Evolutionary conservation across 2,888 invertebrate species (phyloP), one percentile per base, ranked within the genome.

Genomic region (Onthophagus sagittarius): DNA sequence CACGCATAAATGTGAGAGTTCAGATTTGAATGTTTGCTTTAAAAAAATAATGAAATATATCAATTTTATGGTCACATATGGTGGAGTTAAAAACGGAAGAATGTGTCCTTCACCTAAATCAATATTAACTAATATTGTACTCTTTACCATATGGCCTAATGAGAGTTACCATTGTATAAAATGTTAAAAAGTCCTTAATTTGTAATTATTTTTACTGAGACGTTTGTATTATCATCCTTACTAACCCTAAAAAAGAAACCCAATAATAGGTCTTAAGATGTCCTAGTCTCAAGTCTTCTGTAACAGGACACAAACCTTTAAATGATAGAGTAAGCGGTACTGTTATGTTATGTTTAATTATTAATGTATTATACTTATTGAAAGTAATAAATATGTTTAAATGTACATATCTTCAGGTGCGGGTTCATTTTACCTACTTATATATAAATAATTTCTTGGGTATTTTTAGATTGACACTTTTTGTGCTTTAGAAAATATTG

Each of bases 201-300:
- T 62, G 62, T 71, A 53, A 23, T 71, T 23, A 70, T 70, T 71
- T 62, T 71, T 71, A 67, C 67, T 23, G 32, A 23, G 23, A 53
- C 23, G 23, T 73, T 65, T 71, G 73, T 71, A 73, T 73, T 73
- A 70, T 70, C 15, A 62, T 23, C 63, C 33, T 71, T 71, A 73
- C 73, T 73, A 73, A 73, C 73, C 71, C 15, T 53, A 53, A 53
- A 53, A 9, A 53, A 11, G 5, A 9, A 53, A 53, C 11, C 39
- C 39, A 9, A 53, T 53, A 2, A 63, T 78, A 77, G 79, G 81
- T 80, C 81, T 79, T 80, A 80, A 82, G 82, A 82, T 83, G 82
- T 83, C 81, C 84, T 84, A 84, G 84, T 84, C 84, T 80, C 76
- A 82, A 81, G 80, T 83, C 82, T 83, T 81, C 75, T 70, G 64